These are phyloP conservation scores for Cetonia aurata DNA, from an alignment of 2,888 invertebrate genomes.

Conservation along the genomic window DNA sequence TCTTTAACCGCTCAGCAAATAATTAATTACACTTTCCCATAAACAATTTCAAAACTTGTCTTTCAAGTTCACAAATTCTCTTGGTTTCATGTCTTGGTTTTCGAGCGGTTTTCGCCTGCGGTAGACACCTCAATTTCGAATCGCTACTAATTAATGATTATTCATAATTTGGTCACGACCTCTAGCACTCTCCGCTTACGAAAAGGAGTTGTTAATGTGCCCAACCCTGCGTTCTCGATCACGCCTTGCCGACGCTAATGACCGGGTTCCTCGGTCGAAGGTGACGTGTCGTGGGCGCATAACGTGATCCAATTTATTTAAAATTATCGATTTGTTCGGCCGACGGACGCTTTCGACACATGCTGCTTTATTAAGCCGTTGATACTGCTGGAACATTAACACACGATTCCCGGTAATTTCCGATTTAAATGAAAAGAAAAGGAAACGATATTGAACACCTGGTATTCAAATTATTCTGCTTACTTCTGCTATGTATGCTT, in stretches of 20 bases:
- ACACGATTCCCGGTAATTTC: no score
- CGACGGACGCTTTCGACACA: slow-evolving; percentile 48
- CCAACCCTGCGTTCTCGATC: slow-evolving; percentile 40
- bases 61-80: no score
- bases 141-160: slow-evolving; percentile 44
- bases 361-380: slow-evolving; percentile 30
- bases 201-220: slow-evolving; percentile 46
- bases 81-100: no score
- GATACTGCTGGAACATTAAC: no score
- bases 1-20: no score
- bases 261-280: slow-evolving; percentile 40
- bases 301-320: slow-evolving; percentile 55
- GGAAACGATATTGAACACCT: no score
- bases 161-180: slow-evolving; percentile 46
- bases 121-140: slow-evolving; percentile 24
- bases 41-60: no score
- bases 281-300: slow-evolving; percentile 38
- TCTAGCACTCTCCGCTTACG: slow-evolving; percentile 22
- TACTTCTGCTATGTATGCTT: no score
- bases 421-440: no score
- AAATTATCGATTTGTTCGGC: slow-evolving; percentile 44
- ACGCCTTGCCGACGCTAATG: slow-evolving; percentile 51
- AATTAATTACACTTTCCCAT: no score
- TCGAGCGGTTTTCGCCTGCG: no score
- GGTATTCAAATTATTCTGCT: no score